Percentiles rank a stretch among this genome's conserved stretches.
Evolutionary conservation across 1,140 invertebrate species (phyloP).

Genomic region (Catajapyx aquilonaris): DNA sequence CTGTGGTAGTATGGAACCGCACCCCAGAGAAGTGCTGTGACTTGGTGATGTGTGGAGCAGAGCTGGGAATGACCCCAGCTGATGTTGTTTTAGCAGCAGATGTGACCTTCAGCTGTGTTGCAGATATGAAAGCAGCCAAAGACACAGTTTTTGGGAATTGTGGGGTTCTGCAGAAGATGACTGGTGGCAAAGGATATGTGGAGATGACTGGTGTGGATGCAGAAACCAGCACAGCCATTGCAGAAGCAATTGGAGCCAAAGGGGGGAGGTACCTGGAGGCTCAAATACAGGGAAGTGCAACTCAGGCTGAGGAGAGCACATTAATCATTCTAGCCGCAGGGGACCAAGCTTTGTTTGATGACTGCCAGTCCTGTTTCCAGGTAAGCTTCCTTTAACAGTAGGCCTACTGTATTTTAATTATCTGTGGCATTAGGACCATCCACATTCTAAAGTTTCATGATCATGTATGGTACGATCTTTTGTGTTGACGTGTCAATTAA

Average conservation of each 20-base stretch:
- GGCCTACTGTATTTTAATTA: not conserved
- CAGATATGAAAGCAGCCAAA: conserved; percentile 79
- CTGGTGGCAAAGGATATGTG: conserved; percentile 67
- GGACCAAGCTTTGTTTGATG: conserved; percentile 68
- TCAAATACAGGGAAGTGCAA: conserved; percentile 69
- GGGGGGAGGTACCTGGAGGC: conserved; percentile 88
- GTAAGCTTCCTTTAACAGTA: not conserved
- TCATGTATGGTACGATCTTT: no score
- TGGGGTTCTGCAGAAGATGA: conserved; percentile 67
- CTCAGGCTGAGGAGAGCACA: conserved; percentile 68
- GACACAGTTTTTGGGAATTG: conserved; percentile 94
- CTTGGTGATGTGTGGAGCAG: conserved; percentile 50
- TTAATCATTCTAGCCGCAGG: conserved; percentile 75
- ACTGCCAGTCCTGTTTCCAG: conserved; percentile 72
- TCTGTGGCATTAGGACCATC: no score
- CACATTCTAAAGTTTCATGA: no score
- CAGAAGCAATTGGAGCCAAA: conserved; percentile 63
- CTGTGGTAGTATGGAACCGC: conserved; percentile 35
- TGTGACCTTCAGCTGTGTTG: conserved; percentile 86
- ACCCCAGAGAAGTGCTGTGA: conserved; percentile 43
- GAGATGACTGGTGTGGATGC: conserved; percentile 92
- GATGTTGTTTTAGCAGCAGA: conserved; percentile 80
- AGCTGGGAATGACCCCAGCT: conserved; percentile 58
- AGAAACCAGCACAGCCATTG: conserved; percentile 79
- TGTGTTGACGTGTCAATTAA: no score